Evolutionary conservation across 2,113 vertebrate species (phyloP).

Genomic region (Nothobranchius furzeri): DNA sequence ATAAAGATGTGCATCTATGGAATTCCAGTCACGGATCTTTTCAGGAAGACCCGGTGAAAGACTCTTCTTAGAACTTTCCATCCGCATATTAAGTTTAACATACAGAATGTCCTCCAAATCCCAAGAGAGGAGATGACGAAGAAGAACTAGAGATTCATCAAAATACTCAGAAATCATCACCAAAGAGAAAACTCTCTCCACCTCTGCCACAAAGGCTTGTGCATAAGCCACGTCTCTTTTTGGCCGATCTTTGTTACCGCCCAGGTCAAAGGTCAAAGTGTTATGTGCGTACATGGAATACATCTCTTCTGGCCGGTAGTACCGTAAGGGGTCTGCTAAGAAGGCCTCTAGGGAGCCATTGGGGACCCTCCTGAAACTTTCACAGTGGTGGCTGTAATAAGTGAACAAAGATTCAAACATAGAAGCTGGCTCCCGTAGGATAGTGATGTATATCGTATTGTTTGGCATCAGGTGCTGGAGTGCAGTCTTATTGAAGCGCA

Average conservation of each 20-base stretch:
- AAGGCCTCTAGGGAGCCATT: constrained; percentile 85
- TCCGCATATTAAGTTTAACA: constrained; percentile 87
- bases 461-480: constrained; percentile 83
- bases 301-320: constrained; percentile 82
- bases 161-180: constrained; percentile 91
- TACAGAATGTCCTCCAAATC: constrained; percentile 87
- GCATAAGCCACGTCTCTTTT: constrained; percentile 70
- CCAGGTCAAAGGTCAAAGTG: constrained; percentile 85
- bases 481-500: constrained; percentile 82
- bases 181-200: constrained; percentile 83
- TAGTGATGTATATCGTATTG: constrained; percentile 84
- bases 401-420: constrained; percentile 91
- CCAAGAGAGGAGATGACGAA: constrained; percentile 86
- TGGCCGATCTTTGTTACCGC: constrained; percentile 81
- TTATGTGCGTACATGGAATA: constrained; percentile 86
- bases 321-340: constrained; percentile 77
- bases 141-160: constrained; percentile 87
- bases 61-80: constrained; percentile 73
- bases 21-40: constrained; percentile 84
- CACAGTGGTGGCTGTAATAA: constrained; percentile 86
- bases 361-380: constrained; percentile 83
- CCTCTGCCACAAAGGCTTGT: constrained; percentile 73
- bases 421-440: constrained; percentile 84
- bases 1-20: constrained; percentile 81
- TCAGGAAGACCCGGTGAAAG: constrained; percentile 66